Conservation (phyloP, 1,140 invertebrate species). For the Sitobion miscanthi region DNA sequence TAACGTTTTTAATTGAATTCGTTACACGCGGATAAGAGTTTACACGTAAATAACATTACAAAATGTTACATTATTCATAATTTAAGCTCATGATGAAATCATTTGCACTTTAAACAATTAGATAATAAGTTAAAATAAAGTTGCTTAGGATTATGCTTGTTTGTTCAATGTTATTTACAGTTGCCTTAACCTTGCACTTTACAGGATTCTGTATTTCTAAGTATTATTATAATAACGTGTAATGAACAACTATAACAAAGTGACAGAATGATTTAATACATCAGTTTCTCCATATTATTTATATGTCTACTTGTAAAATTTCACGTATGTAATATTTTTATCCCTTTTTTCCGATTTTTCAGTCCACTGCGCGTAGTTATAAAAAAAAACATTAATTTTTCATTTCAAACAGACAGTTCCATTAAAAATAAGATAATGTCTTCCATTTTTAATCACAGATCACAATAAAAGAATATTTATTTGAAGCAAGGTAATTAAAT, state of each 20-base stretch:
- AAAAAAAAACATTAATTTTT: conserved; percentile 33
- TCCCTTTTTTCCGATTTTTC: neutral
- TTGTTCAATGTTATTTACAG: neutral
- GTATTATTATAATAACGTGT: neutral
- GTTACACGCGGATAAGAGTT: neutral
- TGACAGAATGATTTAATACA: neutral
- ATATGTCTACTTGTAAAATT: neutral
- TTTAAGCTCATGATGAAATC: neutral
- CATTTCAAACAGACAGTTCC: neutral
- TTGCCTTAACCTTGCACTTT: neutral
- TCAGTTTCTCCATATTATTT: neutral
- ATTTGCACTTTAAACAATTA: conserved; percentile 4
- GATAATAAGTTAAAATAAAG: conserved; percentile 6
- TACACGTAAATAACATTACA: neutral
- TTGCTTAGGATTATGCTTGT: neutral
- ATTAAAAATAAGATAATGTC: conserved; percentile 7
- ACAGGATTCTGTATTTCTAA: neutral
- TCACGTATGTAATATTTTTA: conserved; percentile 5
- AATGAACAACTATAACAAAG: neutral
- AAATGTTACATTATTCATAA: neutral
- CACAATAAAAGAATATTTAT: neutral
- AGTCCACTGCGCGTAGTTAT: neutral
- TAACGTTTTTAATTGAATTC: neutral
- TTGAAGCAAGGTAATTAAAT: neutral
- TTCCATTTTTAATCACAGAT: neutral